phyloP scores from a whole-genome alignment of 2,888 invertebrate genomes.

The Autographa pulchrina region DNA sequence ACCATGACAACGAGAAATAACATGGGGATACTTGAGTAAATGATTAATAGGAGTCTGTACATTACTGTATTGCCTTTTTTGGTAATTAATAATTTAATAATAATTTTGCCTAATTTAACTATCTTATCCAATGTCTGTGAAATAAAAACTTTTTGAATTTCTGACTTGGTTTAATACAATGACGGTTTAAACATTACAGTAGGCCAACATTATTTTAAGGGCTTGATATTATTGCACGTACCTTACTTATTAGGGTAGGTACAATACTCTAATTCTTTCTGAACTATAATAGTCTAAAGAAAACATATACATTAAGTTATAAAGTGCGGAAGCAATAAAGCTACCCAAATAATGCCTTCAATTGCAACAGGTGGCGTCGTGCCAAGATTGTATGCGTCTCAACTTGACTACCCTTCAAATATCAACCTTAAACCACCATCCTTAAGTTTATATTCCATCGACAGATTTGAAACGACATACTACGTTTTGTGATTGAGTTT shows the following conservation, averaged over 20 bases:
- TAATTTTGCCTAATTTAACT: no score
- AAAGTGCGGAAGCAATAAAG: slow-evolving; percentile 5
- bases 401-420: neutral
- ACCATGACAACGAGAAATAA: neutral
- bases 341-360: slow-evolving; percentile 6
- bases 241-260: neutral
- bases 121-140: no score
- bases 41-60: no score
- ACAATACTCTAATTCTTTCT: neutral
- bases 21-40: neutral
- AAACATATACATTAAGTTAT: neutral
- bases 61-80: no score
- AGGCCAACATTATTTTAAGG: no score
- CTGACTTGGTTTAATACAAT: no score
- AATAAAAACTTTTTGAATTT: no score
- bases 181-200: no score
- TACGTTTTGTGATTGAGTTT: neutral
- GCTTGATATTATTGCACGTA: no score
- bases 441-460: neutral
- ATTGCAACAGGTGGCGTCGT: slow-evolving; percentile 2
- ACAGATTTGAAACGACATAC: neutral
- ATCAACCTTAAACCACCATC: neutral
- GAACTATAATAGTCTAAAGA: neutral
- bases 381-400: slow-evolving; percentile 5
- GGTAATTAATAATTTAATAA: no score